A percentile compares a stretch with the other conserved stretches of the same genome.
phyloP scores from a whole-genome alignment of 2,113 vertebrate species.

The Parotia lawesii region DNA sequence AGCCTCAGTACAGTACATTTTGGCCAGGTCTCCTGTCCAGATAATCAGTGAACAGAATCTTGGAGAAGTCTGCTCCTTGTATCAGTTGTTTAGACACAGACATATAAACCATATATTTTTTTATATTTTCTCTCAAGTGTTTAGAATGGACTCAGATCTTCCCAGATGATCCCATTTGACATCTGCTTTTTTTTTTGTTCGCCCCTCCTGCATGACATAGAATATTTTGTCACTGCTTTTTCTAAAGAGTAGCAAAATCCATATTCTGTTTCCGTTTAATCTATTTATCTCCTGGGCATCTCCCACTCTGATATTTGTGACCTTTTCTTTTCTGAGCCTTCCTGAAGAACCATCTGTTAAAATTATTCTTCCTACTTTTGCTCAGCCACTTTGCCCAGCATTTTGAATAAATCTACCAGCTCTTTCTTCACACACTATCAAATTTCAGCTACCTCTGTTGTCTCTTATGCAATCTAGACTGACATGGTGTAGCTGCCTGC shows the following conservation, averaged over 20 bases:
- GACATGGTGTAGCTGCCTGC: neutral
- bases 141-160: neutral
- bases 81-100: neutral
- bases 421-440: neutral
- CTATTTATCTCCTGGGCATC: neutral
- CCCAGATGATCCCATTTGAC: neutral
- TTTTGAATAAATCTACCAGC: neutral
- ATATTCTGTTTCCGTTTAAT: neutral
- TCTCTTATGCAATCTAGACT: neutral
- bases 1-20: neutral
- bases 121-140: neutral
- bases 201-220: neutral
- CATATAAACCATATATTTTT: neutral
- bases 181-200: neutral
- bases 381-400: neutral
- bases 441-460: neutral
- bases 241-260: neutral
- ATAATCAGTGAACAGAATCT: slow-evolving; percentile 14
- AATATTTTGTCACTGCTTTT: neutral
- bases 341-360: neutral
- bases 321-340: neutral
- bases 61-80: neutral
- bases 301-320: neutral
- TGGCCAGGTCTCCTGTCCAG: neutral
- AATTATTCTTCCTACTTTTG: neutral